phyloP scores from a whole-genome alignment of 2,888 invertebrate genomes.

The Silvanus unidentatus region DNA sequence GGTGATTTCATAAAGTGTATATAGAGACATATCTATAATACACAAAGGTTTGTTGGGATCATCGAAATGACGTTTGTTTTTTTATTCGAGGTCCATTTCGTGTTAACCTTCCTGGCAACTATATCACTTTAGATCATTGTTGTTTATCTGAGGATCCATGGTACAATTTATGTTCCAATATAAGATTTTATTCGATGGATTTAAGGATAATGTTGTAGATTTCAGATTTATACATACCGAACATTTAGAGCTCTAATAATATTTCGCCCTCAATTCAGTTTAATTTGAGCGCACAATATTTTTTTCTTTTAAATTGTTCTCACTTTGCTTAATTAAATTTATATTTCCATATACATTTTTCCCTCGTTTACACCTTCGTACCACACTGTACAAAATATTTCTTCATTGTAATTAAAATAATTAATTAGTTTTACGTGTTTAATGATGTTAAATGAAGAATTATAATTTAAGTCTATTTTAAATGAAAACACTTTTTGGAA shows the following conservation, averaged over 20 bases:
- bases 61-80: conserved; percentile 27
- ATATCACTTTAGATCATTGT: conserved; percentile 36
- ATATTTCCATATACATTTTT: too few species aligned
- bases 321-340: too few species aligned
- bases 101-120: conserved; percentile 26
- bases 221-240: conserved; percentile 20
- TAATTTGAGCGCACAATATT: too few species aligned
- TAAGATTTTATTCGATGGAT: conserved; percentile 33
- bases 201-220: conserved; percentile 37
- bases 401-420: conserved; percentile 10
- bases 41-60: conserved; percentile 17
- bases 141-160: conserved; percentile 36
- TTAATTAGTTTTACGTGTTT: conserved; percentile 21
- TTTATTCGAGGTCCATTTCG: conserved; percentile 29
- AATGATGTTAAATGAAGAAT: conserved; percentile 7
- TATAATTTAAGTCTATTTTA: conserved; percentile 11
- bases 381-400: too few species aligned
- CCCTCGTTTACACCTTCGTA: too few species aligned
- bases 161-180: conserved; percentile 37
- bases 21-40: too few species aligned
- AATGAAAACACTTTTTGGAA: conserved; percentile 12
- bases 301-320: too few species aligned
- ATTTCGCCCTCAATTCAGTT: too few species aligned
- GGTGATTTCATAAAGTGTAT: conserved; percentile 8
- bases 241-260: too few species aligned